These are phyloP conservation scores for Fregata magnificens DNA, from an alignment of 2,113 vertebrate species.

Conservation along the genomic window DNA sequence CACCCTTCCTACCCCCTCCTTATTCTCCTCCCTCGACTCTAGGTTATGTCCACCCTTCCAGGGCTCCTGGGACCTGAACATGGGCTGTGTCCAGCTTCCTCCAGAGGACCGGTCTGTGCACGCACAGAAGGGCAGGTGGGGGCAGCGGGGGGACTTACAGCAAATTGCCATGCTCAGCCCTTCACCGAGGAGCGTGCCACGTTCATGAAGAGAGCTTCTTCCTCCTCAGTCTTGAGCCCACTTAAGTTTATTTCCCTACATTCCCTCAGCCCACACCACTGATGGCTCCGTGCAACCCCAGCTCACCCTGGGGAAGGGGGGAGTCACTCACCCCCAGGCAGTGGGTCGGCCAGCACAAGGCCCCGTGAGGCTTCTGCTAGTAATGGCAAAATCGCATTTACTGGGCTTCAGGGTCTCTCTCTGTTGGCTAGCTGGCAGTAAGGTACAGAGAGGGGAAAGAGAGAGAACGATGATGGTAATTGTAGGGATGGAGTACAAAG, in stretches of 20 bases:
- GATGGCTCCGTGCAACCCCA: accelerated
- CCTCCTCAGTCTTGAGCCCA: not conserved
- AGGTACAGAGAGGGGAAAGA: not conserved
- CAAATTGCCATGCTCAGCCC: too few relatives aligned
- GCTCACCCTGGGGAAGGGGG: not conserved
- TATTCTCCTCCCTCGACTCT: not conserved
- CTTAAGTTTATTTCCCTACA: not conserved
- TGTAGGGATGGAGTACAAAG: not conserved
- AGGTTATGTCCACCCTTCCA: not conserved
- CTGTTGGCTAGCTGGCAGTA: not conserved
- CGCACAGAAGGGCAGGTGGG: accelerated
- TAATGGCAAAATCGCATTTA: not conserved
- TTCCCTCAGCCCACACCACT: not conserved
- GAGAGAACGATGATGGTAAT: not conserved
- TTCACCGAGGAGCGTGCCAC: not conserved
- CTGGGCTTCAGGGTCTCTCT: not conserved
- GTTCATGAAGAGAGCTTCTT: accelerated
- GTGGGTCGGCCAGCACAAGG: accelerated
- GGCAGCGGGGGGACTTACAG: accelerated
- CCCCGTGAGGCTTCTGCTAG: not conserved
- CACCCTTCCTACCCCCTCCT: accelerated
- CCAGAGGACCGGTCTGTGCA: accelerated
- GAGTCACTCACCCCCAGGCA: too few relatives aligned
- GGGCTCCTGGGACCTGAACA: not conserved
- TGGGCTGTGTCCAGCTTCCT: not conserved